These are phyloP conservation scores for Eupithecia abbreviata DNA, from an alignment of 2,888 invertebrate genomes.

Conservation along the genomic window DNA sequence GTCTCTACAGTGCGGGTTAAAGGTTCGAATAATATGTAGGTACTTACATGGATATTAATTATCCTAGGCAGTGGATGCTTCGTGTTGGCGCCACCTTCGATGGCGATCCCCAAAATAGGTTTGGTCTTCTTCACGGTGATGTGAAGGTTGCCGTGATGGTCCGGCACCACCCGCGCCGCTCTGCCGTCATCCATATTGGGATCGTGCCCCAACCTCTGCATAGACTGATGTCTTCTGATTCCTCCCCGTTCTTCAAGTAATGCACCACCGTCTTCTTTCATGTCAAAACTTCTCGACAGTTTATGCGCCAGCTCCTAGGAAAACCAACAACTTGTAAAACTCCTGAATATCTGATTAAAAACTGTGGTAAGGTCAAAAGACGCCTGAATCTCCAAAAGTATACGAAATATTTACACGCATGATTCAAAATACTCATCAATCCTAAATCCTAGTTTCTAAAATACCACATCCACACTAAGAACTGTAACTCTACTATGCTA, in stretches of 20 bases:
- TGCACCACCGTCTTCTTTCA: constrained; percentile 92
- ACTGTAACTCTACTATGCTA: constrained; percentile 75
- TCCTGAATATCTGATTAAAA: constrained; percentile 1
- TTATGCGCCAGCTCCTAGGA: constrained; percentile 93
- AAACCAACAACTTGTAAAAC: constrained; percentile 37
- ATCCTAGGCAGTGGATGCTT: constrained; percentile 97
- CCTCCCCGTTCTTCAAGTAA: constrained; percentile 87
- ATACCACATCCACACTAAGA: constrained; percentile 78
- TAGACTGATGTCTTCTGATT: constrained; percentile 89
- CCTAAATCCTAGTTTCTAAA: constrained; percentile 65
- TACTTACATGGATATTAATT: constrained; percentile 96
- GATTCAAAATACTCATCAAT: constrained; percentile 43
- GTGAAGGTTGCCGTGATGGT: constrained; percentile 94
- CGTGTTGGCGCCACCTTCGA: constrained; percentile 98
- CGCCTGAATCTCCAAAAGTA: constrained; percentile 20
- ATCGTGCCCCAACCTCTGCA: constrained; percentile 88
- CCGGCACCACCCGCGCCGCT: constrained; percentile 88
- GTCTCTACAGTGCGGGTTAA: not conserved
- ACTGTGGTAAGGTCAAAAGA: constrained; percentile 11
- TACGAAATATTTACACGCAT: constrained; percentile 46
- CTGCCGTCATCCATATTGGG: constrained; percentile 79
- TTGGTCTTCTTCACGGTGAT: constrained; percentile 96
- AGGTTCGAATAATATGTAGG: not conserved
- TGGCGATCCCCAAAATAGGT: constrained; percentile 97
- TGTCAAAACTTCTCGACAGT: constrained; percentile 93